These are phyloP conservation scores for Epirrita christyi DNA, from an alignment of 2,888 invertebrate genomes.

Conservation along the genomic window DNA sequence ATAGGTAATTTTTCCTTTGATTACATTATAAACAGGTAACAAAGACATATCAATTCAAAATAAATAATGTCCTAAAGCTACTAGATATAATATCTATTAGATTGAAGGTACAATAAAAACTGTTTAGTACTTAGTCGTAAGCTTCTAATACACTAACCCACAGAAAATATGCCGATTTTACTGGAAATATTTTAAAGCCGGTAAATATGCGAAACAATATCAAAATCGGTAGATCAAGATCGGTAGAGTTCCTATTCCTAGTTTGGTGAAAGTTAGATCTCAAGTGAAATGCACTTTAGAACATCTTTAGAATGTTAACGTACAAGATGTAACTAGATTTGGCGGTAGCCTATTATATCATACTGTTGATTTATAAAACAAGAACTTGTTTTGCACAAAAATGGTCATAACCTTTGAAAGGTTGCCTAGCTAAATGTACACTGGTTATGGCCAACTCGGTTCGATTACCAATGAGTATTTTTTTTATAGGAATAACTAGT, in stretches of 20 bases:
- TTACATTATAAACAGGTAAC: too few species aligned
- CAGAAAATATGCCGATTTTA: too few species aligned
- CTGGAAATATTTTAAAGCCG: too few species aligned
- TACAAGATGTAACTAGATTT: not conserved
- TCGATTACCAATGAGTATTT: constrained; percentile 32
- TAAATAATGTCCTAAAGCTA: too few species aligned
- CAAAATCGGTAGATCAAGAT: not conserved
- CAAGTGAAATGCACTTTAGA: constrained; percentile 4
- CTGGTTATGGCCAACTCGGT: constrained; percentile 28
- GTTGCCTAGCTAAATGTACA: constrained; percentile 40
- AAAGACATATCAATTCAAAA: too few species aligned
- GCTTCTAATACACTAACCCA: too few species aligned
- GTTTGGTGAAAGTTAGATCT: constrained; percentile 9
- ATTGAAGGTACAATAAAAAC: too few species aligned
- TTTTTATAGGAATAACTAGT: constrained; percentile 21
- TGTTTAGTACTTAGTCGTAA: too few species aligned
- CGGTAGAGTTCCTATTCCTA: not conserved
- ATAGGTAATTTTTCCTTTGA: too few species aligned
- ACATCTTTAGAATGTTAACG: not conserved
- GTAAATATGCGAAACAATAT: not conserved
- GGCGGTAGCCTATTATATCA: not conserved
- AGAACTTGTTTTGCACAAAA: constrained; percentile 17
- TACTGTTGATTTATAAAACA: not conserved
- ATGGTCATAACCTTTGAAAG: constrained; percentile 31
- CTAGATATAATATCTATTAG: too few species aligned